phyloP scores from a whole-genome alignment of 2,113 vertebrate species.

The Cheilinus undulatus region DNA sequence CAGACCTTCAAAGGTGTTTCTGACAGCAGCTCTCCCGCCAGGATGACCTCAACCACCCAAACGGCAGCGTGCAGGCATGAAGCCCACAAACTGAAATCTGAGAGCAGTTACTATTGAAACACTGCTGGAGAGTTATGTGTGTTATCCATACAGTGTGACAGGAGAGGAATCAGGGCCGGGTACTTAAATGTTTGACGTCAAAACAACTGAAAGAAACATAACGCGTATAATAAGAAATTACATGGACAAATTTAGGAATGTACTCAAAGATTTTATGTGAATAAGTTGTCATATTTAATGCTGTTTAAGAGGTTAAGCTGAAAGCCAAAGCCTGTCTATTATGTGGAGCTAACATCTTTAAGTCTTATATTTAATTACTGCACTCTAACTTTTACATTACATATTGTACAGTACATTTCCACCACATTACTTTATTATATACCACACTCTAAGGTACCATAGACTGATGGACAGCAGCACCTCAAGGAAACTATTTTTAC shows the following conservation, averaged over 20 bases:
- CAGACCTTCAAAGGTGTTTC: constrained; percentile 63
- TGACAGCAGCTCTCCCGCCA: constrained; percentile 56
- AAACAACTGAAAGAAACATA: background rate
- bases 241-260: background rate
- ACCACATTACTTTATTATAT: too few relatives aligned
- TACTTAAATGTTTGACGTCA: background rate
- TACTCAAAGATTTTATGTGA: background rate
- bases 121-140: constrained; percentile 25
- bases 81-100: constrained; percentile 46
- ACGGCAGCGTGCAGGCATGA: constrained; percentile 21
- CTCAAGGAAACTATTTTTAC: too few relatives aligned
- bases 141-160: constrained; percentile 35
- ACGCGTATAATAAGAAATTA: background rate
- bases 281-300: background rate
- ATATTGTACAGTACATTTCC: too few relatives aligned
- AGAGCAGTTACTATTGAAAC: constrained; percentile 46
- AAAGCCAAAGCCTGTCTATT: background rate
- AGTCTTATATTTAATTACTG: too few relatives aligned
- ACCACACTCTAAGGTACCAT: too few relatives aligned
- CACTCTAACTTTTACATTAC: too few relatives aligned
- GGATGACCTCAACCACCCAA: constrained; percentile 67
- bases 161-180: constrained; percentile 5
- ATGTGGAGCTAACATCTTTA: background rate
- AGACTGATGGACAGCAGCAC: too few relatives aligned
- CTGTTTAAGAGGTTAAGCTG: background rate